A percentile compares a stretch with the other conserved stretches of the same genome.
phyloP scores from a whole-genome alignment of 1,140 invertebrate species.

The Drosophila sp. region DNA sequence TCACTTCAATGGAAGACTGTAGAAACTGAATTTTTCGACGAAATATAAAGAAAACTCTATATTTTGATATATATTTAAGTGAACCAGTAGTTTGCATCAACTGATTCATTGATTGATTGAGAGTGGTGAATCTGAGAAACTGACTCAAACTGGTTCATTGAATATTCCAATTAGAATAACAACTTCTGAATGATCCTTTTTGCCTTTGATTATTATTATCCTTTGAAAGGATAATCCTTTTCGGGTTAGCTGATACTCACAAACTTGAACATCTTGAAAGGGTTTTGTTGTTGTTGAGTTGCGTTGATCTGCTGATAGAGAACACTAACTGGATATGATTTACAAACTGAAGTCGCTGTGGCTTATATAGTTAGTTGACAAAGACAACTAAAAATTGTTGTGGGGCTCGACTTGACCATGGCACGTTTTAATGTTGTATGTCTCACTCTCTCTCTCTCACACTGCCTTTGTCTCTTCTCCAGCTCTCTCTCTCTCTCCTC shows the following conservation, averaged over 20 bases:
- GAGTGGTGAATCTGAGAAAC: no score
- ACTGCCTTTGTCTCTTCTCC: background rate
- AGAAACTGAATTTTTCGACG: no score
- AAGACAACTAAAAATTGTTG: conserved; percentile 6
- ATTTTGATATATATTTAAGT: no score
- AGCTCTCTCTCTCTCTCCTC: background rate
- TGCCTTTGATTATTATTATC: no score
- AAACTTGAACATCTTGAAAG: conserved; percentile 80
- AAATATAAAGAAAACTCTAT: no score
- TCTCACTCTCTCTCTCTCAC: conserved; percentile 19
- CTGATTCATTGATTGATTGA: no score
- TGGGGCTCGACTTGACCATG: conserved; percentile 50
- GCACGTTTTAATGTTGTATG: conserved; percentile 49
- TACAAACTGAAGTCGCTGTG: conserved; percentile 21
- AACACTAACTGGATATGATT: conserved; percentile 73
- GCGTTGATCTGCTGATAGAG: conserved; percentile 54
- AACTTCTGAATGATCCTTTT: no score
- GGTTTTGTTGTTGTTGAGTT: conserved; percentile 37
- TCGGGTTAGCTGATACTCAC: conserved; percentile 55
- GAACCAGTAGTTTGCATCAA: no score
- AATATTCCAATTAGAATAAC: no score
- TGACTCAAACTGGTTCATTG: no score
- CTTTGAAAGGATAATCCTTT: no score
- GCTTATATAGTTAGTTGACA: conserved; percentile 61
- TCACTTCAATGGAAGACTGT: no score